These are phyloP conservation scores for Notothenia coriiceps DNA, from an alignment of 2,113 vertebrate genomes.

Conservation along the genomic window DNA sequence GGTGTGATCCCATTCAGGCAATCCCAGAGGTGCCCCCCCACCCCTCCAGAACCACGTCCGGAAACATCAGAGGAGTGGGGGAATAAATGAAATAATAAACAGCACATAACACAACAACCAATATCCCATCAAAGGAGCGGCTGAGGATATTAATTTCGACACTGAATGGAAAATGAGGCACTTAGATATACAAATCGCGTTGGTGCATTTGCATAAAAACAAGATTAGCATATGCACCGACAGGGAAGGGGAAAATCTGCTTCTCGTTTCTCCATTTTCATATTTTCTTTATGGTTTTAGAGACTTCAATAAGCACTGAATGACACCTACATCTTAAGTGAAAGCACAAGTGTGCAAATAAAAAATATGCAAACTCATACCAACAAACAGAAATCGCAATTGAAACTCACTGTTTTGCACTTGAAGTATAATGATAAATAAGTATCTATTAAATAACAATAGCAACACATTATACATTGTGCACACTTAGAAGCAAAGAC, in stretches of 20 bases:
- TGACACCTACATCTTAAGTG: slow-evolving; percentile 22
- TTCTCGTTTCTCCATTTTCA: slow-evolving; percentile 33
- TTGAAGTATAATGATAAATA: neutral
- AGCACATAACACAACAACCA: slow-evolving; percentile 72
- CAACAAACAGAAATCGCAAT: neutral
- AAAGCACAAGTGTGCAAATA: neutral
- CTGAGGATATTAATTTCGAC: slow-evolving; percentile 81
- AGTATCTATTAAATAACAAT: neutral
- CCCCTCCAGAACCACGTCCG: slow-evolving; percentile 51
- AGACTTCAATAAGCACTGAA: slow-evolving; percentile 44
- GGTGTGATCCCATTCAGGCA: slow-evolving; percentile 43
- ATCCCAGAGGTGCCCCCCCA: slow-evolving; percentile 47
- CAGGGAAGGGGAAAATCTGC: slow-evolving; percentile 66
- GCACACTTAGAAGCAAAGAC: too few relatives aligned
- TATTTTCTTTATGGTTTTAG: neutral
- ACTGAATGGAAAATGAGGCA: slow-evolving; percentile 82
- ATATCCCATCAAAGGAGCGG: slow-evolving; percentile 81
- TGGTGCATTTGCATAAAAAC: slow-evolving; percentile 81
- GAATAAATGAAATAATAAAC: slow-evolving; percentile 66
- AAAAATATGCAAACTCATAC: neutral
- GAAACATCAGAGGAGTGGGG: slow-evolving; percentile 64
- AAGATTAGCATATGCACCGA: slow-evolving; percentile 80
- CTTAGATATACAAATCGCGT: slow-evolving; percentile 81
- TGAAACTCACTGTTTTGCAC: too few relatives aligned
- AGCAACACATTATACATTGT: neutral